Evolutionary conservation across 2,113 vertebrate genomes (phyloP).

Genomic region (Catagonus wagneri): DNA sequence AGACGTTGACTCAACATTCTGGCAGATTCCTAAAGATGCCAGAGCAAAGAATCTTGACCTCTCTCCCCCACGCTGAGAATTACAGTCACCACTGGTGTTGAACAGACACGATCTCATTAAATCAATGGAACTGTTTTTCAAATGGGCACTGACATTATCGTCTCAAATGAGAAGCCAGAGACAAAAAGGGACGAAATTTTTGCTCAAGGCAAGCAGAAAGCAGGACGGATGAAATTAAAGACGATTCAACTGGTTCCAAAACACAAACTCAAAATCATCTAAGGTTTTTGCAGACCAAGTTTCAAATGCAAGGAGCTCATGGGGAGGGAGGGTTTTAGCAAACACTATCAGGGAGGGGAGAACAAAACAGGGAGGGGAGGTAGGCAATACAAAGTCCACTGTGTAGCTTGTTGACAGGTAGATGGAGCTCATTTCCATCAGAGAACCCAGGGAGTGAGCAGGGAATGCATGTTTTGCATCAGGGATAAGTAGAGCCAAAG

Average conservation of each 20-base stretch:
- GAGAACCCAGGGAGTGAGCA: background rate
- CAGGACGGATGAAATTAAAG: background rate
- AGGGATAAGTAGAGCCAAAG: background rate
- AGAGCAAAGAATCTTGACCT: background rate
- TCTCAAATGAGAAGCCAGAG: background rate
- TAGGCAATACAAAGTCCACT: background rate
- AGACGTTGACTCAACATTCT: background rate
- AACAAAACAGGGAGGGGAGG: background rate
- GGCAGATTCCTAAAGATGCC: background rate
- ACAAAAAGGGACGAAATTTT: background rate
- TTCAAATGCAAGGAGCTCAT: background rate
- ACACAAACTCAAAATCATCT: background rate
- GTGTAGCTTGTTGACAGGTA: background rate
- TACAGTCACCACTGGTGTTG: background rate
- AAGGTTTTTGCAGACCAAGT: background rate
- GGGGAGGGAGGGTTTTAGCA: background rate
- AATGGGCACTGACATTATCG: background rate
- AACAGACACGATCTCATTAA: background rate
- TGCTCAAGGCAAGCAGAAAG: background rate
- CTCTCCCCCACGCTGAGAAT: background rate
- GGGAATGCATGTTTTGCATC: background rate
- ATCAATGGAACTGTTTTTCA: background rate
- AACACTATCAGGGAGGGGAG: background rate
- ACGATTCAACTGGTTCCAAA: background rate
- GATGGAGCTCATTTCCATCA: background rate